Evolutionary conservation across 1,140 invertebrate genomes (phyloP), one percentile per base, ranked within the genome.

Genomic region (Drosophila seguyi): DNA sequence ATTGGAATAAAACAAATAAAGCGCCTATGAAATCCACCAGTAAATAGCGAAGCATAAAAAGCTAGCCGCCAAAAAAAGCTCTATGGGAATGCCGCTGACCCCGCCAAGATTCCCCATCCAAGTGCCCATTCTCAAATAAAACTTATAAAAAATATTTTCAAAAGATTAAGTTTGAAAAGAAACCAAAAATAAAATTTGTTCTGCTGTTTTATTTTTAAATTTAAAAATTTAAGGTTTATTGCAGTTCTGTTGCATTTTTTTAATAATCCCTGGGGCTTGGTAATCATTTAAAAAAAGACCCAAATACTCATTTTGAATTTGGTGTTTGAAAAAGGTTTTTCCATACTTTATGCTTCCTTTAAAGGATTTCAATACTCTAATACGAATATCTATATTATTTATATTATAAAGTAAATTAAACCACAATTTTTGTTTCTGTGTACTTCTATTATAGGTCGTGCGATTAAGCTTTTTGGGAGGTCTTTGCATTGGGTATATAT

Each of bases 61-160:
- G 41, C 52, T 71, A 48, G 27, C 48, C 52, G 52, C 65, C 52
- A 39, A 71, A 71, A 69, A 72, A 69, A 53, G 62, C 62, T 57
- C 36, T 22, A 36, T 41, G 68, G 66, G 68, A 72, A 72, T 72
- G 68, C 50, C 63, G 68, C 44, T 45, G 68, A 72, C 68, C 68
- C 68, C 66, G 68, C 11, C 52, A 25, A 72, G 52, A 41, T 72
- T 22, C 66, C 50, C 50, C 66, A 36, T 10, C 18, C 31, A 36
- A 18, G 13, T 36, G 4, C 27, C 25, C 13, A 27, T 18, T 38
- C 1, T 2, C 20, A 41, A 22, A 18, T 20, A 10, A 13, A 20
- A 29, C 8, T 6, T 6, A 6, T 8, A 13, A 53, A 52, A 13
- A 56, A 53, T 14, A 52, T 18, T 27, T 18, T 20, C 1, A 3